phyloP scores from a whole-genome alignment of 2,113 vertebrate genomes.

The Mustela lutreola region DNA sequence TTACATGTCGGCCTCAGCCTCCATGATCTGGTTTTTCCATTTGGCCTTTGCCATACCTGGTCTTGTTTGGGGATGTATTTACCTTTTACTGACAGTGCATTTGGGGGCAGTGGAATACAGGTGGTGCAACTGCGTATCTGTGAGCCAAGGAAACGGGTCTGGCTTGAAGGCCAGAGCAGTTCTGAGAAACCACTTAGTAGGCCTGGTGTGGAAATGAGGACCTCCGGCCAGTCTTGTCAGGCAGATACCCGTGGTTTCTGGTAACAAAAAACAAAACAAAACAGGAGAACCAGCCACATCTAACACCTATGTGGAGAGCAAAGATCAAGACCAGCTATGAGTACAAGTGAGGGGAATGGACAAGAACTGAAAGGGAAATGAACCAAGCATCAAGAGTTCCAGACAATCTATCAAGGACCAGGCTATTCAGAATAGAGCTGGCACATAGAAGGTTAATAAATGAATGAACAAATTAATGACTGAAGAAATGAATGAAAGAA shows the following conservation, averaged over 20 bases:
- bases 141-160: neutral
- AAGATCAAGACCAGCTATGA: neutral
- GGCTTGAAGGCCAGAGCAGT: neutral
- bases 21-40: neutral
- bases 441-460: neutral
- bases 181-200: conserved; percentile 13
- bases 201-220: neutral
- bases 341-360: neutral
- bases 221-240: neutral
- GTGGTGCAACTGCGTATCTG: neutral
- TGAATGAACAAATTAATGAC: neutral
- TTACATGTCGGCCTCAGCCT: neutral
- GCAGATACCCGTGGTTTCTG: neutral
- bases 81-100: neutral
- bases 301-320: neutral
- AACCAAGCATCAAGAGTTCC: neutral
- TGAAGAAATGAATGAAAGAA: neutral
- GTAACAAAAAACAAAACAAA: neutral
- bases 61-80: neutral
- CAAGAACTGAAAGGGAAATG: neutral
- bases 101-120: neutral
- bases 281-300: neutral
- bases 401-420: neutral
- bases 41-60: neutral
- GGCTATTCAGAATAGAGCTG: neutral